phyloP scores from a whole-genome alignment of 1,140 invertebrate genomes.

The Drepana arcuata region DNA sequence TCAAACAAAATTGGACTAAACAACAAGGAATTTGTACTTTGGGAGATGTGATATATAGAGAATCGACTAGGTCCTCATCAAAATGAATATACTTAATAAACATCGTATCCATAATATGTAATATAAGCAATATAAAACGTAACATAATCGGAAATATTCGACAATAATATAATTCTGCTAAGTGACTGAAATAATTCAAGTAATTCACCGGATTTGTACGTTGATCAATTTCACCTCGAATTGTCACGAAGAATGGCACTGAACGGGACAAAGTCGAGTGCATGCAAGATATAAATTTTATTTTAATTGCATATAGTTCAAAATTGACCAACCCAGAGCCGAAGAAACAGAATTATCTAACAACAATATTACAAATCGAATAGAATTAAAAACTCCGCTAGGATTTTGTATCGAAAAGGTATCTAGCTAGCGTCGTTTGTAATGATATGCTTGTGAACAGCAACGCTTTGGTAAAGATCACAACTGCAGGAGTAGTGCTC shows the following conservation, averaged over 20 bases:
- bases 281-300: too few relatives aligned
- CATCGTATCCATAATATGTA: constrained; percentile 69
- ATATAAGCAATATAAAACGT: constrained; percentile 72
- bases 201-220: too few relatives aligned
- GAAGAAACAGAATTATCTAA: constrained; percentile 64
- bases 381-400: constrained; percentile 65
- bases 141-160: constrained; percentile 70
- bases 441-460: constrained; percentile 69
- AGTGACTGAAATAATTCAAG: constrained; percentile 68
- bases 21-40: constrained; percentile 75
- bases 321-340: too few relatives aligned
- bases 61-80: constrained; percentile 73
- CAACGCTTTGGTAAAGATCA: constrained; percentile 66
- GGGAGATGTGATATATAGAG: constrained; percentile 73
- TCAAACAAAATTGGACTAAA: constrained; percentile 74
- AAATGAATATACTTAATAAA: constrained; percentile 70
- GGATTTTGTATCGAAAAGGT: constrained; percentile 65
- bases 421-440: constrained; percentile 64
- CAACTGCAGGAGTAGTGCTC: constrained; percentile 44
- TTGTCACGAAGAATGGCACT: too few relatives aligned
- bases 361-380: constrained; percentile 61
- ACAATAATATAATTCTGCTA: constrained; percentile 71
- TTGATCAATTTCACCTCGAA: too few relatives aligned
- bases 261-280: too few relatives aligned
- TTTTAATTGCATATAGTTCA: too few relatives aligned